Conservation (phyloP, 2,113 vertebrate genomes). For the Cynopterus brachyotis region DNA sequence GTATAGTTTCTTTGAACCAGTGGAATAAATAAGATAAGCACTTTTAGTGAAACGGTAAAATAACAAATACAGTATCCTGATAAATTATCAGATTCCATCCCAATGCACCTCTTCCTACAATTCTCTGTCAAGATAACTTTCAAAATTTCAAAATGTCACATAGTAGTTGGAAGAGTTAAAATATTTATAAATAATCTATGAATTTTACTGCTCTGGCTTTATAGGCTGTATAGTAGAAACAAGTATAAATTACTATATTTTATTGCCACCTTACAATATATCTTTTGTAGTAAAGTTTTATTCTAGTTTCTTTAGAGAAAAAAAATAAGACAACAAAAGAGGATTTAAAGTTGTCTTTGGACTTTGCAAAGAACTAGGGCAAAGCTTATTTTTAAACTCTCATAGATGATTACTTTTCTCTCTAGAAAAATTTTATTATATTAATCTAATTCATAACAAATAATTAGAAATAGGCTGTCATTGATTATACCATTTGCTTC, state of each 20-base stretch:
- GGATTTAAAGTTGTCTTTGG: background rate
- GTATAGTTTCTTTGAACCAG: slow-evolving; percentile 6
- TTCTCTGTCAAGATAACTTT: background rate
- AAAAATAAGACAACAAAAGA: background rate
- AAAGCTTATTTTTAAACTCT: background rate
- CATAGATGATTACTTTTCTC: slow-evolving; percentile 24
- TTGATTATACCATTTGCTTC: background rate
- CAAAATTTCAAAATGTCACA: background rate
- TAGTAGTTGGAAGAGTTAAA: background rate
- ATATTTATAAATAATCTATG: background rate
- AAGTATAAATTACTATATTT: background rate
- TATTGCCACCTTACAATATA: background rate
- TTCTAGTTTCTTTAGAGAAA: slow-evolving; percentile 24
- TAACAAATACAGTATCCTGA: background rate
- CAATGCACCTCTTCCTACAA: background rate
- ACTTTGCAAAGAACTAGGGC: fast-evolving
- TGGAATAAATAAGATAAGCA: background rate
- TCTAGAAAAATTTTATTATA: slow-evolving; percentile 16
- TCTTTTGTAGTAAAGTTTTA: background rate
- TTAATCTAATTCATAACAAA: slow-evolving; percentile 26
- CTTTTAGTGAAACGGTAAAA: background rate
- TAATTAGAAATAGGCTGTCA: background rate
- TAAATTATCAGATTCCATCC: background rate
- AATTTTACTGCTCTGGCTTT: background rate
- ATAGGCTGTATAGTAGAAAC: background rate